Evolutionary conservation across 1,140 invertebrate species (phyloP), one percentile per base, ranked within the genome.

Genomic region (Trypoxylus dichotomus): DNA sequence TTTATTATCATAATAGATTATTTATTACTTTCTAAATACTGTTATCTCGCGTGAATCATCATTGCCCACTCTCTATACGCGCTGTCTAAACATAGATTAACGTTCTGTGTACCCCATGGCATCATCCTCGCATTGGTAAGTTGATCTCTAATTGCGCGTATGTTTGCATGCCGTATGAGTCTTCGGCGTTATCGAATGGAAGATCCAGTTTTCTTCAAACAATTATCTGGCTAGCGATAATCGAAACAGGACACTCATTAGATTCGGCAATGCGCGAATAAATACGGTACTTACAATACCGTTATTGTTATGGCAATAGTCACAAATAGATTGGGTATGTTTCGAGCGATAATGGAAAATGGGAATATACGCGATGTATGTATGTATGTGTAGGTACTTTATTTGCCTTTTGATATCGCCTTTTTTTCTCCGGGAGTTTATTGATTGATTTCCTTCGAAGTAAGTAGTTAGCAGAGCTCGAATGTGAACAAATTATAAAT

Each of bases 171-270:
- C 19, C 19, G 19, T 54, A 6, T 54, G 43, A 19, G 13, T 19
- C 15, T 19, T n/a, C 19, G n/a, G 42, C 19, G 13, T 54, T 54
- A 54, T 54, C 47, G 15, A 19, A 54, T 15, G 19, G 13, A 54
- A 54, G 47, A 54, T 54, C 47, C 47, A 54, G 47, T n/a, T 54
- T 54, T 54, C 47, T 54, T 54, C 47, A 54, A 54, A 54, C 47
- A 54, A 54, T 54, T 54, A 54, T n/a, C 47, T 54, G 13, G 6
- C 15, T n/a, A 54, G n/a, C 47, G 47, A 54, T 54, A 54, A 54
- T 54, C 47, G 47, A 54, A 54, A 54, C 47, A 54, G 47, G 19
- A 54, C 47, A 19, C 47, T 54, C 47, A 54, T 54, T 54, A 54
- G 19, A 54, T 19, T 54, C 19, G 32, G 19, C n/a, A 8, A 8